A percentile compares a stretch with the other conserved stretches of the same genome.
Conservation (phyloP, 2,888 invertebrate species). For the Metacarcinus magister region DNA sequence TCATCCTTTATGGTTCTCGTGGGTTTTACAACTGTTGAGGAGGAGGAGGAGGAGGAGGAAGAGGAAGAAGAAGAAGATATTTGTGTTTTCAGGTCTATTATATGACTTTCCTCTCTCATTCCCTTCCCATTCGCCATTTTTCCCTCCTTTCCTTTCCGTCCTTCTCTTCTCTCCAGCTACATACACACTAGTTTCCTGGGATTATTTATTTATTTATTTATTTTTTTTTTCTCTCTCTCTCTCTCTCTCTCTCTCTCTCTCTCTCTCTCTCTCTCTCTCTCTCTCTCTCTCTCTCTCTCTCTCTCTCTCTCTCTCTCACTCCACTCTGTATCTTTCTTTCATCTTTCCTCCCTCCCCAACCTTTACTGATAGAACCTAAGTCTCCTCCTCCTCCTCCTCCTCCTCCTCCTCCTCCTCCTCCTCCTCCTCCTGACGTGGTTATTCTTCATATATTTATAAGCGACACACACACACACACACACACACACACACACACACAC, state of each 20-base stretch:
- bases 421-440: neutral
- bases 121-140: neutral
- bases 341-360: neutral
- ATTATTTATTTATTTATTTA: no score
- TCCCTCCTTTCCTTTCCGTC: neutral
- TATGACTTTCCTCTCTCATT: neutral
- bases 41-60: neutral
- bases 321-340: neutral
- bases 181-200: neutral
- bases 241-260: neutral
- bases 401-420: neutral
- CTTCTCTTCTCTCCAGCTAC: neutral
- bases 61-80: neutral
- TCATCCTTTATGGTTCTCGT: neutral
- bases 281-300: no score
- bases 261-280: neutral
- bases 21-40: neutral
- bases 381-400: neutral
- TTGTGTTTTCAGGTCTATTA: neutral
- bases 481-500: slow-evolving; percentile 42
- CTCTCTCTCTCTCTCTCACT: no score
- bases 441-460: no score
- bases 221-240: neutral
- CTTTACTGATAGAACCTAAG: neutral
- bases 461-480: neutral